Evolutionary conservation across 2,888 invertebrate genomes (phyloP).

Genomic region (Pollenia griseotomentosa): DNA sequence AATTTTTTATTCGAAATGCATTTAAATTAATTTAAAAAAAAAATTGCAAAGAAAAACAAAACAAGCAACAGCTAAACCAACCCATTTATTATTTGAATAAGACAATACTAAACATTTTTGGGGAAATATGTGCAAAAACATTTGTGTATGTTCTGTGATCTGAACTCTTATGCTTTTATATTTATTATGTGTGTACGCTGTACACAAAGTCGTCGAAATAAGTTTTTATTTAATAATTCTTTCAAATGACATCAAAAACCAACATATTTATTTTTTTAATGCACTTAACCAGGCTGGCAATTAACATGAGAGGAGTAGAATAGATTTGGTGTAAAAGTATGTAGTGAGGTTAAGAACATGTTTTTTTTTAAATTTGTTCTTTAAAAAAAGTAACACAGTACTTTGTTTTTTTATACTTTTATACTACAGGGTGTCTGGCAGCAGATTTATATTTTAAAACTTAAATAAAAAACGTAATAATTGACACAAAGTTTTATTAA

Average conservation of each 20-base stretch:
- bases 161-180: not conserved
- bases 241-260: constrained; percentile 57
- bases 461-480: too few relatives aligned
- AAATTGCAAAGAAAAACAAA: not conserved
- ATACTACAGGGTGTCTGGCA: too few relatives aligned
- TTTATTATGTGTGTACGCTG: not conserved
- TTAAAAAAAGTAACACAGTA: too few relatives aligned
- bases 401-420: too few relatives aligned
- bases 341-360: constrained; percentile 9
- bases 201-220: not conserved
- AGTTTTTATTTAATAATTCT: constrained; percentile 59
- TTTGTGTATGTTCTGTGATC: constrained; percentile 14
- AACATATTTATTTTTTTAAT: constrained; percentile 40
- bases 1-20: not conserved
- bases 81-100: constrained; percentile 52
- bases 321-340: not conserved
- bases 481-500: too few relatives aligned
- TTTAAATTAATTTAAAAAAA: constrained; percentile 8
- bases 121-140: not conserved
- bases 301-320: constrained; percentile 63
- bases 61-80: constrained; percentile 8
- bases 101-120: constrained; percentile 44
- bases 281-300: constrained; percentile 54
- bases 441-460: too few relatives aligned
- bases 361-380: not conserved